Conservation (phyloP, 2,797 vertebrate species). For the Heterohyrax brucei region DNA sequence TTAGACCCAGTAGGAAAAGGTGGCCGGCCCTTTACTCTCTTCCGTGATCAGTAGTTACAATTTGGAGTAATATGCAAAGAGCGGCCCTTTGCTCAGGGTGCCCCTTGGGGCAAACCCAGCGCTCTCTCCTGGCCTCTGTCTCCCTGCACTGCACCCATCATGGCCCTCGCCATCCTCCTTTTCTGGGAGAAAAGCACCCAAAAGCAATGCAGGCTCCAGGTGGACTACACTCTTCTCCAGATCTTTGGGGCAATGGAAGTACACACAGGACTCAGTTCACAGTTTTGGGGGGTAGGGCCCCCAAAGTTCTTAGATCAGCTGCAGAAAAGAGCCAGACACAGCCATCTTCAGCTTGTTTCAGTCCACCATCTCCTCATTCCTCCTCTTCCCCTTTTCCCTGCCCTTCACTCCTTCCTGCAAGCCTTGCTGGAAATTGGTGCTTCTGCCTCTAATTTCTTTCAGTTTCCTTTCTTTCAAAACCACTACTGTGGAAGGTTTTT, state of each 20-base stretch:
- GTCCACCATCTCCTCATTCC: no score
- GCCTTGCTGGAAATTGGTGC: no score
- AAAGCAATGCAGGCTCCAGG: accelerated
- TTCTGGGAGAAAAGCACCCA: not conserved
- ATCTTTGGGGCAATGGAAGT: constrained; percentile 79
- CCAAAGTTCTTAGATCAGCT: constrained; percentile 40
- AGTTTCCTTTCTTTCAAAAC: not conserved
- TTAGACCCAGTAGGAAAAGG: not conserved
- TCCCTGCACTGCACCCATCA: no score
- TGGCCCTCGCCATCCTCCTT: not conserved
- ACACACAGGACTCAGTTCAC: not conserved
- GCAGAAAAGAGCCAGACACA: not conserved
- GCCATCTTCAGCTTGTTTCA: not conserved
- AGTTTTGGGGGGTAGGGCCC: not conserved
- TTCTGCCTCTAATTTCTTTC: not conserved
- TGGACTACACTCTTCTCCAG: constrained; percentile 78
- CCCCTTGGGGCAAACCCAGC: no score
- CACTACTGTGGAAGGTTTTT: no score
- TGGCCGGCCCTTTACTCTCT: not conserved
- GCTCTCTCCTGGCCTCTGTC: no score
- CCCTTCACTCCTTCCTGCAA: no score
- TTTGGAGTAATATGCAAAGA: no score
- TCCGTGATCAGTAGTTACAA: not conserved
- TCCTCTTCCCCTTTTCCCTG: no score
- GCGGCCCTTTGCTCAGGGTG: no score